Conservation (phyloP, 37 sponge, comb jelly and placozoan genomes). For the Cliona cf. orientalis region DNA sequence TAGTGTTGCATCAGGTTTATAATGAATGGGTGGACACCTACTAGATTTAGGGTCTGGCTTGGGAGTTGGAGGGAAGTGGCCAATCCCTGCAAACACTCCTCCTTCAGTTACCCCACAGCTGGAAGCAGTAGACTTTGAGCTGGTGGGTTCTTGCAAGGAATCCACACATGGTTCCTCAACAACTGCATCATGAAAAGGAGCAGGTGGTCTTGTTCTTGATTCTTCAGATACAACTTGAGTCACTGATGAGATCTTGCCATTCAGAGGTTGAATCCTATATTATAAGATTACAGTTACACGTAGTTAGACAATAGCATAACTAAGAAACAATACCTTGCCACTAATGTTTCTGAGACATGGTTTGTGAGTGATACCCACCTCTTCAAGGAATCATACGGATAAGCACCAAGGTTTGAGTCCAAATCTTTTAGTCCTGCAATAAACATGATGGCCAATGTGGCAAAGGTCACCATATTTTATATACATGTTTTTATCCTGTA, state of each 20-base stretch:
- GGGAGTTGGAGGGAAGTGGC: constrained; percentile 35
- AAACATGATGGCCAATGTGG: too few relatives aligned
- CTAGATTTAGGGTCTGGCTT: too few relatives aligned
- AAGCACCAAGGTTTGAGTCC: constrained; percentile 80
- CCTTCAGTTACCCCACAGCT: constrained; percentile 17
- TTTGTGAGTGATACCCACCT: constrained; percentile 86
- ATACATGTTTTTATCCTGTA: too few relatives aligned
- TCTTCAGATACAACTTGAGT: constrained; percentile 29
- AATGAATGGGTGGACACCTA: constrained; percentile 2
- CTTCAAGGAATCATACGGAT: constrained; percentile 84
- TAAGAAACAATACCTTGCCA: constrained; percentile 36
- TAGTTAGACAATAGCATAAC: background rate
- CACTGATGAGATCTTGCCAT: constrained; percentile 69
- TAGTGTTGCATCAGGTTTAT: constrained; percentile 29
- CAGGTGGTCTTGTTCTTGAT: background rate
- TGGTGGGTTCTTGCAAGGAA: background rate
- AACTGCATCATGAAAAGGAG: background rate
- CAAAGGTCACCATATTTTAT: too few relatives aligned
- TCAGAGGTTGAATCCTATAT: constrained; percentile 57
- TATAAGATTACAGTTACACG: background rate
- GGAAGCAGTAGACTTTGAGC: background rate
- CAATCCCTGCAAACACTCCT: constrained; percentile 71
- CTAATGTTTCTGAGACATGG: constrained; percentile 59
- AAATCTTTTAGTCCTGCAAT: constrained; percentile 57
- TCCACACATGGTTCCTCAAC: too few relatives aligned